A percentile compares a stretch with the other conserved stretches of the same genome.
Evolutionary conservation across 2,888 invertebrate genomes (phyloP).

Genomic region (Incurvaria masculella): DNA sequence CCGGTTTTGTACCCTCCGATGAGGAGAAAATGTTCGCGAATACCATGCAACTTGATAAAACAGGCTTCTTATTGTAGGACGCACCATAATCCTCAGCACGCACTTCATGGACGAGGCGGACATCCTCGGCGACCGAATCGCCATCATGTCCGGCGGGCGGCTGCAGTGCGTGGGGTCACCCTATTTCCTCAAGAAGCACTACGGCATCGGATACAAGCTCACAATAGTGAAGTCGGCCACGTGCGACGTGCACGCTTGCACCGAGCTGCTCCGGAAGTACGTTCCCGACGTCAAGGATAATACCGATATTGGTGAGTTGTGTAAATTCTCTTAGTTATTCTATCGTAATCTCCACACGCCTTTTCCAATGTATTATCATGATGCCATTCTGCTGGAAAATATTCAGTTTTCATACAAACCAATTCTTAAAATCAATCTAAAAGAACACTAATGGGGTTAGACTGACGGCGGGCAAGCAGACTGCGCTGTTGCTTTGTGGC

Average conservation of each 20-base stretch:
- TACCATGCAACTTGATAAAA: too few relatives aligned
- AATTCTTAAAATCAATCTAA: too few relatives aligned
- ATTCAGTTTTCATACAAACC: too few relatives aligned
- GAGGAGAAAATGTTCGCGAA: too few relatives aligned
- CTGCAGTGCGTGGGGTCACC: constrained; percentile 80
- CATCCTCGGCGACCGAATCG: constrained; percentile 80
- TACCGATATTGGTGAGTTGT: constrained; percentile 60
- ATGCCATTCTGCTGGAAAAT: too few relatives aligned
- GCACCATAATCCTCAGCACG: constrained; percentile 78
- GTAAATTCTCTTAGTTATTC: too few relatives aligned
- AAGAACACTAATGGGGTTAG: too few relatives aligned
- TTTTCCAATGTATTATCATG: not conserved
- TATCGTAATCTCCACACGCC: too few relatives aligned
- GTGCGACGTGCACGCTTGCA: constrained; percentile 38
- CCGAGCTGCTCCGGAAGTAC: constrained; percentile 57
- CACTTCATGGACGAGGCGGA: constrained; percentile 94
- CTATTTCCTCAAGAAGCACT: constrained; percentile 81
- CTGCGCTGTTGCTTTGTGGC: too few relatives aligned
- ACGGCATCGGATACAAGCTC: constrained; percentile 83
- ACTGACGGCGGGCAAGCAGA: too few relatives aligned
- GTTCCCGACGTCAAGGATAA: constrained; percentile 67
- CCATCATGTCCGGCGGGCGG: constrained; percentile 80
- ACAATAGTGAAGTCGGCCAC: constrained; percentile 48
- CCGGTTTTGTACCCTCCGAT: too few relatives aligned
- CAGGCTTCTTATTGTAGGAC: constrained; percentile 51